These are phyloP conservation scores for Euspilapteryx auroguttella DNA, from an alignment of 2,888 invertebrate genomes.

Conservation along the genomic window DNA sequence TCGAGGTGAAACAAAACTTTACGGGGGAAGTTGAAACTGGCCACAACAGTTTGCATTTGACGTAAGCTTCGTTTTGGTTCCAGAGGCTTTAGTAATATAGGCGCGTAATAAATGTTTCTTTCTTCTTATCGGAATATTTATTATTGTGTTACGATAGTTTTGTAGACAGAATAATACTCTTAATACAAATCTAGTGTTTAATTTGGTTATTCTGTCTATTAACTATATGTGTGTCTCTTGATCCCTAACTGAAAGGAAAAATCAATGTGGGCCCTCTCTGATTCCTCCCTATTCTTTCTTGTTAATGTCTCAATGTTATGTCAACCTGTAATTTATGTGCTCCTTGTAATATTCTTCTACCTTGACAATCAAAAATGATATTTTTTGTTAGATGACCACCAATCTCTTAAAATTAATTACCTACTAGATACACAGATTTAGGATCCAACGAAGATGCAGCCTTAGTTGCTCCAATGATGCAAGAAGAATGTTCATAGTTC, in stretches of 20 bases:
- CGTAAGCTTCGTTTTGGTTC: slow-evolving; percentile 55
- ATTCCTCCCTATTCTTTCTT: no score
- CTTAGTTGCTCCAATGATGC: slow-evolving; percentile 26
- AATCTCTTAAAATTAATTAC: no score
- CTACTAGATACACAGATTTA: slow-evolving; percentile 23
- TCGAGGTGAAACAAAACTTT: no score
- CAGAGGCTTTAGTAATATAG: slow-evolving; percentile 54
- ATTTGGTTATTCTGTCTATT: background rate
- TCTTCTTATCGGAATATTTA: slow-evolving; percentile 38
- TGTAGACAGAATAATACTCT: no score
- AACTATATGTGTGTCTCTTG: background rate
- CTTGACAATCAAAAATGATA: slow-evolving; percentile 25
- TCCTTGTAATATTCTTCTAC: slow-evolving; percentile 10
- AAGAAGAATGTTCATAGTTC: slow-evolving; percentile 24
- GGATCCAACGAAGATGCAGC: slow-evolving; percentile 40
- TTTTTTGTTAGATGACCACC: slow-evolving; percentile 5
- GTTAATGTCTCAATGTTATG: slow-evolving; percentile 39
- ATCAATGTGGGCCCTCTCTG: no score
- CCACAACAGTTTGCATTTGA: slow-evolving; percentile 30
- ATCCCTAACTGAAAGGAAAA: no score
- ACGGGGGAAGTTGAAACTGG: no score
- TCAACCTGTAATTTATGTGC: slow-evolving; percentile 31
- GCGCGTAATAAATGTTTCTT: slow-evolving; percentile 60
- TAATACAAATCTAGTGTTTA: no score
- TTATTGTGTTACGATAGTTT: no score